phyloP scores from a whole-genome alignment of 2,797 vertebrate genomes.

The Sylvia borin region DNA sequence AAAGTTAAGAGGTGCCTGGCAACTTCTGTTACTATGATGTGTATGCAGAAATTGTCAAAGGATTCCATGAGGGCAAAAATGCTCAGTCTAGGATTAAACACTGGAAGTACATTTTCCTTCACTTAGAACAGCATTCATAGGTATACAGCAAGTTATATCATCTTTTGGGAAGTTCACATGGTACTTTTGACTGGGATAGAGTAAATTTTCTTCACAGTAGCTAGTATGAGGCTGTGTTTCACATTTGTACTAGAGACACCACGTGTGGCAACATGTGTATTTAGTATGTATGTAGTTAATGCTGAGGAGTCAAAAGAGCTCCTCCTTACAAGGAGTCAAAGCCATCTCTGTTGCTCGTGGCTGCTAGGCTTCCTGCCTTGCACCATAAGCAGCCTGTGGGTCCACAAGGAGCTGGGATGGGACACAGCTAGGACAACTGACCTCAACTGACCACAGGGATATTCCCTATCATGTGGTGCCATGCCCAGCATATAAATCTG shows the following conservation, averaged over 20 bases:
- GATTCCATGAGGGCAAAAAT: background rate
- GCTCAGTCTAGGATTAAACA: background rate
- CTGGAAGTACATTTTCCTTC: background rate
- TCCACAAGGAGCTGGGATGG: background rate
- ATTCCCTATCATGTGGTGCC: background rate
- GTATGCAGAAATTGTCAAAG: background rate
- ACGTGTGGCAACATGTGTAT: rapidly evolving
- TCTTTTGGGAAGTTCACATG: background rate
- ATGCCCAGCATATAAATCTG: background rate
- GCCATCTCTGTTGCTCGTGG: rapidly evolving
- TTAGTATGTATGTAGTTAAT: background rate
- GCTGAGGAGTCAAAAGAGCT: background rate
- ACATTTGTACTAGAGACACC: background rate
- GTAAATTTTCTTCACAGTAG: background rate
- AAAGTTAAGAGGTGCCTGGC: background rate
- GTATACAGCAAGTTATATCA: background rate
- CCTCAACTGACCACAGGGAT: background rate
- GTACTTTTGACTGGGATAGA: background rate
- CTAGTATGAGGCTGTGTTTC: background rate
- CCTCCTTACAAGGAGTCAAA: background rate
- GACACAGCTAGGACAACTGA: background rate
- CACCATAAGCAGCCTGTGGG: background rate
- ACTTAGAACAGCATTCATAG: background rate
- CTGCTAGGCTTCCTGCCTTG: background rate
- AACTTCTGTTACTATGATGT: background rate